These are phyloP conservation scores for Galago senegalensis DNA, from an alignment of 2,797 vertebrate species.

Conservation along the genomic window DNA sequence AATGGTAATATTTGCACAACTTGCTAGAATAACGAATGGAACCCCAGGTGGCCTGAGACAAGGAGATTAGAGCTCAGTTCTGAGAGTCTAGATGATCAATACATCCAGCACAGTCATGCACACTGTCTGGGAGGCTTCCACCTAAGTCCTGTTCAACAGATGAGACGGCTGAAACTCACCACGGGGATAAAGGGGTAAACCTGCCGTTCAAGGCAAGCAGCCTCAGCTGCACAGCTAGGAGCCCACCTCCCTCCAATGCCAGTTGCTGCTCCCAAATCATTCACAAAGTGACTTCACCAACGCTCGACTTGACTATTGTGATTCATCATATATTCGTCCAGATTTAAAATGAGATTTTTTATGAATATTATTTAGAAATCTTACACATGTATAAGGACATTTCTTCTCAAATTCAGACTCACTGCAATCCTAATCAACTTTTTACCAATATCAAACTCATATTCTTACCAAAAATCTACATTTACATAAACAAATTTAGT, in stretches of 20 bases:
- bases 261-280: neutral
- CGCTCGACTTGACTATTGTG: neutral
- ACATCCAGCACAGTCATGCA: neutral
- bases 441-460: neutral
- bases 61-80: neutral
- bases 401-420: neutral
- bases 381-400: neutral
- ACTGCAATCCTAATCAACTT: neutral
- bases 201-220: accelerated
- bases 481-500: neutral
- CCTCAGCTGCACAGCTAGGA: too few relatives aligned
- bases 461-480: conserved; percentile 32
- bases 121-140: neutral
- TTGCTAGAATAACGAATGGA: neutral
- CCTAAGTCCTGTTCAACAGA: neutral
- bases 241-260: neutral
- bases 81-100: accelerated
- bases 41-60: too few relatives aligned
- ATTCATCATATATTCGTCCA: neutral
- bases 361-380: neutral
- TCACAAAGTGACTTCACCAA: neutral
- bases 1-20: neutral
- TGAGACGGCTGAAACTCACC: neutral
- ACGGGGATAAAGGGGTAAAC: accelerated
- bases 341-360: neutral